Evolutionary conservation across 2,888 invertebrate species (phyloP).

Genomic region (Lamellibrachia columna): DNA sequence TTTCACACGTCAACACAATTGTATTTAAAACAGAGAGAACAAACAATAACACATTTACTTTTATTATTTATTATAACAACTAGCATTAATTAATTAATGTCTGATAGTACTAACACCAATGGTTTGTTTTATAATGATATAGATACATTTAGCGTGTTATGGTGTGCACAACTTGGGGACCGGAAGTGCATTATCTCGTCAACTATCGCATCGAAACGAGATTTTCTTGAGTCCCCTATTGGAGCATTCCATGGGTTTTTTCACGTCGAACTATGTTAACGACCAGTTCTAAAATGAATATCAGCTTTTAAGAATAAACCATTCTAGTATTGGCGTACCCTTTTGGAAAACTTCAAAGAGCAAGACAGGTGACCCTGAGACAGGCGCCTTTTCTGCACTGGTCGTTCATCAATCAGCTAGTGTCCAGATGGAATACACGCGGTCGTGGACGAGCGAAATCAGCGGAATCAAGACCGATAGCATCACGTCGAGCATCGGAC

Average conservation of each 20-base stretch:
- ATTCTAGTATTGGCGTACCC: background rate
- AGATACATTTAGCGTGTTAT: too few relatives aligned
- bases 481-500: background rate
- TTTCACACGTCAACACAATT: too few relatives aligned
- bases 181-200: too few relatives aligned
- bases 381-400: background rate
- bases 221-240: background rate
- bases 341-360: background rate
- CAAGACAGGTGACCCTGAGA: background rate
- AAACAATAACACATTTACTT: too few relatives aligned
- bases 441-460: background rate
- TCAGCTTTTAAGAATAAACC: background rate
- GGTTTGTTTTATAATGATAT: too few relatives aligned
- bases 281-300: background rate
- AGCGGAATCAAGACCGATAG: background rate
- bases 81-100: too few relatives aligned
- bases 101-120: too few relatives aligned
- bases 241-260: background rate
- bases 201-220: too few relatives aligned
- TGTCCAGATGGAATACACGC: slow-evolving; percentile 3
- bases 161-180: too few relatives aligned
- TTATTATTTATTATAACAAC: too few relatives aligned
- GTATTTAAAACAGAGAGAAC: too few relatives aligned
- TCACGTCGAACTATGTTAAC: background rate
- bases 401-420: slow-evolving; percentile 1